Percentiles rank a stretch among this genome's conserved stretches.
Conservation (phyloP, 2,888 invertebrate genomes). For the Exocentrus adspersus region DNA sequence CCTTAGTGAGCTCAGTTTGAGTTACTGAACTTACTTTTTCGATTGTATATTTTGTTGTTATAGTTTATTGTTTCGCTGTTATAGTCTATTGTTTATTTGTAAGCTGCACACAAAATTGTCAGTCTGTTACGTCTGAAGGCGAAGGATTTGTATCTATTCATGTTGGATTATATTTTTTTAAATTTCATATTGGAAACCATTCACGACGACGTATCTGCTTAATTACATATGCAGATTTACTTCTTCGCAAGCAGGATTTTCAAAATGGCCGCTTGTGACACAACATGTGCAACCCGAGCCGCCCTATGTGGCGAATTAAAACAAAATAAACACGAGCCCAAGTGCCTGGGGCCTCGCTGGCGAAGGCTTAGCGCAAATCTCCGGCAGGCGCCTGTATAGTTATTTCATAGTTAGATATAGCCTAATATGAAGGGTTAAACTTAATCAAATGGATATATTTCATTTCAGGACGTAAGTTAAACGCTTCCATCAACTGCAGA, state of each 20-base stretch:
- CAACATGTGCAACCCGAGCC: slow-evolving; percentile 39
- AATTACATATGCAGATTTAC: slow-evolving; percentile 9
- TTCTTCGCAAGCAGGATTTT: slow-evolving; percentile 25
- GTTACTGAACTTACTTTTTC: too few species aligned
- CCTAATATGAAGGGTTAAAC: slow-evolving; percentile 38
- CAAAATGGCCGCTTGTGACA: slow-evolving; percentile 43
- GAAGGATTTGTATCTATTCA: too few species aligned
- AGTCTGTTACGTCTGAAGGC: too few species aligned
- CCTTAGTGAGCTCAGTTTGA: too few species aligned
- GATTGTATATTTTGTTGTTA: too few species aligned
- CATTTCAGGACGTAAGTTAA: slow-evolving; percentile 27
- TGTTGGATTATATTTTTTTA: too few species aligned
- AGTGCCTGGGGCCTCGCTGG: slow-evolving; percentile 39
- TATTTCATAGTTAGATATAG: slow-evolving; percentile 39
- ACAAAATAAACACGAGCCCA: slow-evolving; percentile 49
- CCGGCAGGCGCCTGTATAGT: slow-evolving; percentile 40
- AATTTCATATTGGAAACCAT: background rate
- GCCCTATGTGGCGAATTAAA: slow-evolving; percentile 46
- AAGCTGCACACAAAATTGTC: too few species aligned
- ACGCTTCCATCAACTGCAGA: slow-evolving; percentile 22
- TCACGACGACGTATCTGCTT: background rate
- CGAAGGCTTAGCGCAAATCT: slow-evolving; percentile 42
- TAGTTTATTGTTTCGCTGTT: too few species aligned
- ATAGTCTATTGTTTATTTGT: too few species aligned
- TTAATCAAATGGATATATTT: slow-evolving; percentile 46